A percentile compares a stretch with the other conserved stretches of the same genome.
These are phyloP conservation scores for Chrysoperla carnea DNA, from an alignment of 1,140 invertebrate genomes.

Conservation along the genomic window DNA sequence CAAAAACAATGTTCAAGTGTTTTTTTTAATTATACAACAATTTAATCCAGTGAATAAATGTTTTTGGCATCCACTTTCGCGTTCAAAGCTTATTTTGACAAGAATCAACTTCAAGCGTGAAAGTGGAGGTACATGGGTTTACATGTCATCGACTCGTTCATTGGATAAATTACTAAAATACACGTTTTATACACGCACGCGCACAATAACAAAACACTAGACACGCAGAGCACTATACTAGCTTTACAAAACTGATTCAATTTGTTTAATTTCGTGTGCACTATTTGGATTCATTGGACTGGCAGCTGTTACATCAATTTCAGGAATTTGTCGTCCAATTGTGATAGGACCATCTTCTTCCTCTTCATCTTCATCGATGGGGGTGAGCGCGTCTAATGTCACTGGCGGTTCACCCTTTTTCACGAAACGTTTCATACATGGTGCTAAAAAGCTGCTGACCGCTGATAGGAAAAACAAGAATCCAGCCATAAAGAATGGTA, in stretches of 20 bases:
- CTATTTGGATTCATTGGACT: constrained; percentile 27
- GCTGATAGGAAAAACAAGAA: constrained; percentile 73
- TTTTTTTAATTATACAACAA: no score
- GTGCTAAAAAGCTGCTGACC: constrained; percentile 68
- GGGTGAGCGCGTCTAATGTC: constrained; percentile 51
- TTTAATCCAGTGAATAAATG: no score
- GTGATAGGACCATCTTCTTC: constrained; percentile 48
- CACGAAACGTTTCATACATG: constrained; percentile 43
- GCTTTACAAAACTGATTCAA: constrained; percentile 40
- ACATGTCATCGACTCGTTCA: no score
- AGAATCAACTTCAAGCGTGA: no score
- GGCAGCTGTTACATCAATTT: constrained; percentile 29
- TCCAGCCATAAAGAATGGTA: constrained; percentile 86
- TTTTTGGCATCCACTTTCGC: no score
- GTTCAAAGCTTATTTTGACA: no score
- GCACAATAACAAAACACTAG: no score
- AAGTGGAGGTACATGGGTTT: no score
- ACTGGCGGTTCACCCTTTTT: constrained; percentile 28
- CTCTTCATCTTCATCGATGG: constrained; percentile 65
- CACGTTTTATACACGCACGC: no score
- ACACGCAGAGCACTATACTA: no score
- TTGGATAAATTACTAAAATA: no score
- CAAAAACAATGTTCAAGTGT: no score
- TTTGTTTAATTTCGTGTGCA: constrained; percentile 42
- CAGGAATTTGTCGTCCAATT: constrained; percentile 28